Conservation (phyloP, 2,113 vertebrate genomes). For the Mesembrinibis cayennensis region DNA sequence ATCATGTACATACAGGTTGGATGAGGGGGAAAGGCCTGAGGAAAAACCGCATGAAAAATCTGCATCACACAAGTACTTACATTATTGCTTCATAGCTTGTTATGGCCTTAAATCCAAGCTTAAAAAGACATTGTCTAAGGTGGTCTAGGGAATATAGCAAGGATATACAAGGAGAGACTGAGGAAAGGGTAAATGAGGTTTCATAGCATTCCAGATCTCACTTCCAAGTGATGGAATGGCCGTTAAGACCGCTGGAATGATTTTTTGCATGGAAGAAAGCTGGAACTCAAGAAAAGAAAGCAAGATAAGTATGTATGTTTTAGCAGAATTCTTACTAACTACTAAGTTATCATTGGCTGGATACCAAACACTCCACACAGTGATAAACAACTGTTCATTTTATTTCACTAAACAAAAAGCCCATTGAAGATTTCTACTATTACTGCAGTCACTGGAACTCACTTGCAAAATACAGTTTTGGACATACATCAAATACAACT, state of each 20-base stretch:
- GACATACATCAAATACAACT: conserved; percentile 50
- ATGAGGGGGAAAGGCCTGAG: conserved; percentile 52
- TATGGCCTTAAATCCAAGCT: conserved; percentile 12
- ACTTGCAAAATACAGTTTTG: conserved; percentile 57
- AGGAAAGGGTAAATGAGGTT: conserved; percentile 19
- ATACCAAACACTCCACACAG: conserved; percentile 29
- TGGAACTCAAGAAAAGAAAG: conserved; percentile 30
- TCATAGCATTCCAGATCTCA: background rate
- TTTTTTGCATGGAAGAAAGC: conserved; percentile 18
- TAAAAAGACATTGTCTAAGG: conserved; percentile 21
- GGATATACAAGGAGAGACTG: background rate
- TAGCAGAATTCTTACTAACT: conserved; percentile 49
- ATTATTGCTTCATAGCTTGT: conserved; percentile 38
- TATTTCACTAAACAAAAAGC: conserved; percentile 58
- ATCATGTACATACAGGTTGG: conserved; percentile 49
- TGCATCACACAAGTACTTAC: background rate
- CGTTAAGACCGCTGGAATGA: background rate
- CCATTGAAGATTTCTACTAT: conserved; percentile 32
- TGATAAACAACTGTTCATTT: conserved; percentile 56
- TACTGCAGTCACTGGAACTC: conserved; percentile 33
- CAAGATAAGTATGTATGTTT: conserved; percentile 46
- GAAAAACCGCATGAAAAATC: conserved; percentile 47
- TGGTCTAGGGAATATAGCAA: conserved; percentile 17
- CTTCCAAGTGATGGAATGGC: background rate
- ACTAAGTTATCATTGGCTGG: conserved; percentile 51